A percentile compares a stretch with the other conserved stretches of the same genome.
Conservation (phyloP, 2,797 vertebrate genomes). For the Falco peregrinus region DNA sequence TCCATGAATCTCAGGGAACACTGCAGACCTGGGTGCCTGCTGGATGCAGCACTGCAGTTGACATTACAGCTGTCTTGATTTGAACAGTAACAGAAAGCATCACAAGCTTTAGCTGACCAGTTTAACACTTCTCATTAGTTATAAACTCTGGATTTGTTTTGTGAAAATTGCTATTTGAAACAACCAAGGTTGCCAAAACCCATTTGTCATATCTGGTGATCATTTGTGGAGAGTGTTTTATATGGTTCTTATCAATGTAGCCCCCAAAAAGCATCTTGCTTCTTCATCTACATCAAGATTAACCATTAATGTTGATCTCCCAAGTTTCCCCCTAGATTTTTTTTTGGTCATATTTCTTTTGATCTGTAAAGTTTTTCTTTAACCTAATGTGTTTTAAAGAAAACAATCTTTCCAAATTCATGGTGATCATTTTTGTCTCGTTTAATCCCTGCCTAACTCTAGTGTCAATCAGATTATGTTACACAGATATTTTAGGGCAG, state of each 20-base stretch:
- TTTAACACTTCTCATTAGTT: neutral
- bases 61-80: neutral
- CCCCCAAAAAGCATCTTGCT: neutral
- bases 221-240: neutral
- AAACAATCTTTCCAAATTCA: neutral
- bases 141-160: neutral
- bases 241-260: neutral
- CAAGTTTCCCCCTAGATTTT: neutral
- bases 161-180: neutral
- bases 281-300: neutral
- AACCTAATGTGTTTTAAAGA: neutral
- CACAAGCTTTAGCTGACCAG: neutral
- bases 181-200: accelerated
- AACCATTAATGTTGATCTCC: neutral
- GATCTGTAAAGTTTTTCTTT: neutral
- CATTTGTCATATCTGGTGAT: neutral
- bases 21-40: neutral
- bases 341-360: neutral
- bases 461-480: neutral
- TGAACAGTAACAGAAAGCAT: neutral
- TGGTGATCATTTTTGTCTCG: neutral
- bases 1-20: neutral
- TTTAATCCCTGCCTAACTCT: neutral
- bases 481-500: neutral
- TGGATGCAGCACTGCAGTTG: neutral